Evolutionary conservation across 2,113 vertebrate genomes (phyloP).

Genomic region (Perccottus glenii): DNA sequence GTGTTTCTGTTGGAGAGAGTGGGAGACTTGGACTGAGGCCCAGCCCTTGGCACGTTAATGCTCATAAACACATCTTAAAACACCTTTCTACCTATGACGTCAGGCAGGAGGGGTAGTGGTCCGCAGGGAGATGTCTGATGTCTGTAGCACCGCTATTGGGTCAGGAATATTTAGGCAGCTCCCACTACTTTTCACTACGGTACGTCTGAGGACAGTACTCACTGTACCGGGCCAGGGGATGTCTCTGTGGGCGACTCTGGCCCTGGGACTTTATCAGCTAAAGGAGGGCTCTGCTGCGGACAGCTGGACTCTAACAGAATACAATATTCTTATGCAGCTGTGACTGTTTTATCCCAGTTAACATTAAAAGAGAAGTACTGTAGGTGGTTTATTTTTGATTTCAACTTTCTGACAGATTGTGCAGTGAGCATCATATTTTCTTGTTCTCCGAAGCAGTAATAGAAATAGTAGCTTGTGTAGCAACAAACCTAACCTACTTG

Average conservation of each 20-base stretch:
- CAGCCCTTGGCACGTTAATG: conserved; percentile 40
- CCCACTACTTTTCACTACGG: conserved; percentile 12
- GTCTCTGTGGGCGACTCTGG: conserved; percentile 26
- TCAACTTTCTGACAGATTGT: too few species aligned
- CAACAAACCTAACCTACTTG: too few species aligned
- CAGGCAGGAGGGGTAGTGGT: conserved; percentile 16
- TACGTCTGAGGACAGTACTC: conserved; percentile 30
- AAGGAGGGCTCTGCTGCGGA: conserved; percentile 18
- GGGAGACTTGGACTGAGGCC: conserved; percentile 43
- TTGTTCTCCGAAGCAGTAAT: too few species aligned
- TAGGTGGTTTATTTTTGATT: too few species aligned
- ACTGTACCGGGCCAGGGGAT: conserved; percentile 31
- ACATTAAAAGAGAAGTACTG: too few species aligned
- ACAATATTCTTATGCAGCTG: too few species aligned
- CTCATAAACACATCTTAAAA: conserved; percentile 54
- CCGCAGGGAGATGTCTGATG: conserved; percentile 8
- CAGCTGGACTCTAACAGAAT: not conserved
- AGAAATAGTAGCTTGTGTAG: too few species aligned
- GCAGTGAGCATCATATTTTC: too few species aligned
- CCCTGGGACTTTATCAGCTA: conserved; percentile 21
- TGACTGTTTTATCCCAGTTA: too few species aligned
- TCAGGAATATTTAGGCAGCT: not conserved
- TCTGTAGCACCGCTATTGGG: conserved; percentile 1
- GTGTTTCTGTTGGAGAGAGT: conserved; percentile 30
- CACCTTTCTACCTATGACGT: conserved; percentile 33